Base-by-base conservation (phyloP, 1,140 invertebrate genomes). In the Protaetia brevitarsis region DNA sequence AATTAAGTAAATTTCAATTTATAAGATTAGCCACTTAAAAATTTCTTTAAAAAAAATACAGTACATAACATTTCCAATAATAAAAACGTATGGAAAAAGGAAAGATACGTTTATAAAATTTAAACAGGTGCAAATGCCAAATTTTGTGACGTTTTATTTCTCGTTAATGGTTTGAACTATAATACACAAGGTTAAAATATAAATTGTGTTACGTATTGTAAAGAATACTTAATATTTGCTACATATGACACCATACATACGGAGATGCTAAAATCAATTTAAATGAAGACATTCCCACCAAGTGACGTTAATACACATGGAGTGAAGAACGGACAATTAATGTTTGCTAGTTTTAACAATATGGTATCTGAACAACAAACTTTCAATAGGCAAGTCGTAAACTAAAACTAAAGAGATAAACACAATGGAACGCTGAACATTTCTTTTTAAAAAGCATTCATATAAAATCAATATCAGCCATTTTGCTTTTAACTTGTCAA, bases 381-480 rank as follows among this genome's bases (percentile, higher is more conserved):
- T 5, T 58, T 7, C 13, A 58, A 19, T 23, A 1, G 7, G 13
- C 4, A 7, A 45, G 1, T 45, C 19, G 3, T 6, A 45, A 21
- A 3, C 1, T 21, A 19, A 10, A 16, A 45, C 41, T 5, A 6
- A 0, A 4, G 1, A 45, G 16, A 11, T 45, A 1, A 21, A 45
- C 41, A 21, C 10, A 2, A 23, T 21, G 41, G 23, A 45, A 7
- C 3, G 23, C 4, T 19, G 8, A 45, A 45, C 41, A 45, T 19
- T 45, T 45, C 13, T 4, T 58, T 28, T 58, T 10, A 27, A 27
- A 58, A 58, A 58, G 13, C 23, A 30, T 28, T 30, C 26, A 13
- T 21, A 6, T 8, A 58, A 58, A 58, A 58, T 58, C 56, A 58
- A 58, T 58, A 58, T 30, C 56, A 58, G 28, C 56, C 23, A 58